A percentile compares a stretch with the other conserved stretches of the same genome.
Conservation (phyloP, 2,888 invertebrate species). For the Rotaria macrura region DNA sequence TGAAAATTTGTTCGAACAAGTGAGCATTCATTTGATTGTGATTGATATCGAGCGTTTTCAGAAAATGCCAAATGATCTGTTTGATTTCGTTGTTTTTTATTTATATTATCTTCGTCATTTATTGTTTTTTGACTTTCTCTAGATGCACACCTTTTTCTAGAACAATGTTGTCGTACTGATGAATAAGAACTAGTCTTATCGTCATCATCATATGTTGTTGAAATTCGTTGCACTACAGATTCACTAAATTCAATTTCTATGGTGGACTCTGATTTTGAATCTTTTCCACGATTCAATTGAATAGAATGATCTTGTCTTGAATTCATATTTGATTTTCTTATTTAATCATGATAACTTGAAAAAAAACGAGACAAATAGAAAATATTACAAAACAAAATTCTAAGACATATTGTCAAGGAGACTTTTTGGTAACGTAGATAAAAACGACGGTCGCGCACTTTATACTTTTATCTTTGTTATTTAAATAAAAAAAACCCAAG, state of each 20-base stretch:
- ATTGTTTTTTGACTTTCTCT: background rate
- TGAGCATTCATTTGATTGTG: background rate
- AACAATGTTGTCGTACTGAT: background rate
- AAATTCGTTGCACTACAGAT: background rate
- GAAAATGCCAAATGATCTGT: no score
- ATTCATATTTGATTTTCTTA: background rate
- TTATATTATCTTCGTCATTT: background rate
- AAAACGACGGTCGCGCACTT: background rate
- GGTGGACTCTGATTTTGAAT: background rate
- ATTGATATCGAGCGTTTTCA: background rate
- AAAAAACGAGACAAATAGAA: background rate
- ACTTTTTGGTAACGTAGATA: background rate
- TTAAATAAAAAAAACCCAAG: no score
- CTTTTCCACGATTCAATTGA: background rate
- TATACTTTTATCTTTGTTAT: no score
- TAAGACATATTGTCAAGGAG: background rate
- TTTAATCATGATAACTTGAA: background rate
- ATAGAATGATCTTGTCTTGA: background rate
- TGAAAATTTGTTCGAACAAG: background rate
- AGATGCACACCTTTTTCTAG: background rate
- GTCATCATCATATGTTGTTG: background rate
- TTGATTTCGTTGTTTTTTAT: background rate
- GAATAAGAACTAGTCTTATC: no score
- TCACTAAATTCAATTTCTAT: background rate
- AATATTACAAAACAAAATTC: background rate